phyloP scores from a whole-genome alignment of 1,140 invertebrate species.

The Yoshiicerus persimilis region DNA sequence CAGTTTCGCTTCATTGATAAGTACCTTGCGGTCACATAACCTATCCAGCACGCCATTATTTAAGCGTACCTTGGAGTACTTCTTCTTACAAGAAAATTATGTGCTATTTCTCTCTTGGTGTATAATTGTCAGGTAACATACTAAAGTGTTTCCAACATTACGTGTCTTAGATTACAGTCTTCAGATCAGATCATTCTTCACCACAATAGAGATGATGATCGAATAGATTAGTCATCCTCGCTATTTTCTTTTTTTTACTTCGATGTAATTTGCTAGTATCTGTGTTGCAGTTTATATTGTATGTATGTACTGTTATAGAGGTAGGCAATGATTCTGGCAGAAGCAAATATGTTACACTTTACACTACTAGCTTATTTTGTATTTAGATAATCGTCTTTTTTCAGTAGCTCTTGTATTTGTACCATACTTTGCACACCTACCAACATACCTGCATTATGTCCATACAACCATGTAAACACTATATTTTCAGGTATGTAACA shows the following conservation, averaged over 20 bases:
- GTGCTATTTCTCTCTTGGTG: not conserved
- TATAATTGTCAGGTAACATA: too few species aligned
- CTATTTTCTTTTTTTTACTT: not conserved
- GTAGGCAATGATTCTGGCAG: not conserved
- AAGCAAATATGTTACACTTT: too few species aligned
- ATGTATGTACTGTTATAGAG: too few species aligned
- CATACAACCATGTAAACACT: too few species aligned
- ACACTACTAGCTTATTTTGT: too few species aligned
- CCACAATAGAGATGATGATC: not conserved
- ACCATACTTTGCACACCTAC: too few species aligned
- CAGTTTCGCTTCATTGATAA: not conserved
- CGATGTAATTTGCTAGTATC: too few species aligned
- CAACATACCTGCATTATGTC: too few species aligned
- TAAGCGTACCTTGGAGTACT: not conserved
- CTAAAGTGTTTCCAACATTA: not conserved
- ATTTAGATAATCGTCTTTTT: too few species aligned
- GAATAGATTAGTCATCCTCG: conserved; percentile 5
- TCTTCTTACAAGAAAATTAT: not conserved
- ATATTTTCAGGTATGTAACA: too few species aligned
- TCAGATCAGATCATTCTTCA: not conserved
- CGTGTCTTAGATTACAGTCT: not conserved
- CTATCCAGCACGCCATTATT: not conserved
- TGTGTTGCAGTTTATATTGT: too few species aligned
- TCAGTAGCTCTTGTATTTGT: too few species aligned
- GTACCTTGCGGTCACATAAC: not conserved